A percentile compares a stretch with the other conserved stretches of the same genome.
phyloP scores from a whole-genome alignment of 2,888 invertebrate genomes.

The Macrophya alboannulata region DNA sequence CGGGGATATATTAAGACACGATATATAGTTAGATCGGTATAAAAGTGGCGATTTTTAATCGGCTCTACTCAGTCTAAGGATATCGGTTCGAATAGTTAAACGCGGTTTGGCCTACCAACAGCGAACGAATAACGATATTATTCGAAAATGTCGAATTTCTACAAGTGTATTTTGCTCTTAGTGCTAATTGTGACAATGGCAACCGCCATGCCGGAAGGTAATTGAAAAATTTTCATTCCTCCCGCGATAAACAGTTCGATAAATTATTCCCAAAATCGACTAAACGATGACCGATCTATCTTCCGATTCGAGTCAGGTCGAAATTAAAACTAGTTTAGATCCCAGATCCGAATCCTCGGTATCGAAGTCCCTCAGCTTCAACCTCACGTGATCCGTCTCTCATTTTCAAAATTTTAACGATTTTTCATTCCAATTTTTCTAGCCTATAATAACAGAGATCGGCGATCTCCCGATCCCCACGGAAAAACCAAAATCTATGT shows the following conservation, averaged over 20 bases:
- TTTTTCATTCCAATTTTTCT: not conserved
- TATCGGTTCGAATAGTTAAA: not conserved
- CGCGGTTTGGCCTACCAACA: not conserved
- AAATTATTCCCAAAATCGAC: not conserved
- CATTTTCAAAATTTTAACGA: not conserved
- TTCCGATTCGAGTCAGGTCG: not conserved
- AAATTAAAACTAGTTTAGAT: not conserved
- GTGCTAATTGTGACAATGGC: slow-evolving; percentile 63
- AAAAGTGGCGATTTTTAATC: slow-evolving; percentile 16
- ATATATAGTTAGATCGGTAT: not conserved
- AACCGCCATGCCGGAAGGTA: slow-evolving; percentile 36
- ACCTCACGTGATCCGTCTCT: too few species aligned
- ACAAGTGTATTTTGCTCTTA: slow-evolving; percentile 59
- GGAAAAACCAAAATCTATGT: not conserved
- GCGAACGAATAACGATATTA: not conserved
- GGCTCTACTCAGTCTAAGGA: not conserved
- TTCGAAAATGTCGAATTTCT: slow-evolving; percentile 58
- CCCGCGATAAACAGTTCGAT: too few species aligned
- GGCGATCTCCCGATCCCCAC: slow-evolving; percentile 58
- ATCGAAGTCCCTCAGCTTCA: too few species aligned
- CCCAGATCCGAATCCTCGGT: too few species aligned
- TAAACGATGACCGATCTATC: too few species aligned
- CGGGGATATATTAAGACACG: not conserved
- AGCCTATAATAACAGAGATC: not conserved
- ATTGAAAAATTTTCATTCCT: not conserved